Evolutionary conservation across 1,140 invertebrate species (phyloP), one percentile per base, ranked within the genome.

Genomic region (Proales similis): DNA sequence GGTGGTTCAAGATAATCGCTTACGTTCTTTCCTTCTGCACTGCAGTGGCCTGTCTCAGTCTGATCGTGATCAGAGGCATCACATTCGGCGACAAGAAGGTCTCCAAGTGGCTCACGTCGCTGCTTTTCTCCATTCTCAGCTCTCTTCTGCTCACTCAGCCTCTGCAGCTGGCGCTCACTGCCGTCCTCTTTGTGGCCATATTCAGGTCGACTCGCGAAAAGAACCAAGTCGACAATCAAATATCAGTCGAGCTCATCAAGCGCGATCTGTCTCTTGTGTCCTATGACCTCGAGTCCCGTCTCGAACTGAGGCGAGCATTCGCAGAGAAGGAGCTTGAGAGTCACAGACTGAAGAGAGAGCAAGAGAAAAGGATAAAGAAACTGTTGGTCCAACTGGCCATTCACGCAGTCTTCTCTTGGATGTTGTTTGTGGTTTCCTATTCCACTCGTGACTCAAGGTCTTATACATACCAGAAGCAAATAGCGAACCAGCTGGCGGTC

Each of bases 381-480:
- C n/a, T n/a, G n/a, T n/a, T n/a, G n/a, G n/a, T n/a, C n/a, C n/a
- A n/a, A n/a, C n/a, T n/a, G n/a, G n/a, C n/a, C n/a, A n/a, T n/a
- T n/a, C n/a, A 43, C 24, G 27, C 26, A 2, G 12, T 60, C 19
- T 60, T 60, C 46, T 43, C 46, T 9, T 3, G 17, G 2, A 42
- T 60, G 29, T n/a, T 60, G 12, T 43, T 60, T 12, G 5, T 60
- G 9, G 53, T 60, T 2, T 24, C 20, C 14, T 60, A 60, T 43
- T 24, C 20, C 17, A 60, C 43, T 30, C 29, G 36, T 43, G 53
- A 60, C 30, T 4, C 36, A 2, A 24, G 14, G 1, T 60, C 53
- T 1, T 60, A 17, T 43, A 26, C 17, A 9, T 60, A 60, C 20
- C 36, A 60, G 12, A 42, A 42, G n/a, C n/a, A n/a, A n/a, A n/a